Evolutionary conservation across 2,888 invertebrate species (phyloP).

Genomic region (Magallana nippona): DNA sequence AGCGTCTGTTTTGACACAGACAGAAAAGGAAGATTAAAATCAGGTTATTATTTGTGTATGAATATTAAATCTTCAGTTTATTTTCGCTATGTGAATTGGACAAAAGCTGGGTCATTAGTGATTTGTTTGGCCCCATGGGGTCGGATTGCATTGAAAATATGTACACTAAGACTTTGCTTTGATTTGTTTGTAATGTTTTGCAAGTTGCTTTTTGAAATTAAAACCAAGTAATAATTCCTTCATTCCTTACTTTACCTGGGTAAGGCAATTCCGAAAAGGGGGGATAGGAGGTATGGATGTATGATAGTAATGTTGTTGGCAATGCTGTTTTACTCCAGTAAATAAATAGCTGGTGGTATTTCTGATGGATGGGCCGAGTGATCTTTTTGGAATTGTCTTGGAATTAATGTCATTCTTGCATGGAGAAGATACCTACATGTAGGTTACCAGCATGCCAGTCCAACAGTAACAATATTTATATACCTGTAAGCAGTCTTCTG

Average conservation of each 20-base stretch:
- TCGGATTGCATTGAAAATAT: conserved; percentile 2
- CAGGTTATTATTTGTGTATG: conserved; percentile 29
- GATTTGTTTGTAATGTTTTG: not conserved
- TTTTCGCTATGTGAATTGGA: not conserved
- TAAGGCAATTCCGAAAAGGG: too few relatives aligned
- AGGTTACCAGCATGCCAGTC: not conserved
- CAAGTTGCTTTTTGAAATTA: not conserved
- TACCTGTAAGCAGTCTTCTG: not conserved
- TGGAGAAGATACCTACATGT: too few relatives aligned
- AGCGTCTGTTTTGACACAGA: conserved; percentile 10
- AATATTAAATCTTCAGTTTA: conserved; percentile 27
- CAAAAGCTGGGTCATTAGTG: conserved; percentile 25
- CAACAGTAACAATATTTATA: not conserved
- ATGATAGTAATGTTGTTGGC: not conserved
- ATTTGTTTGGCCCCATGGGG: conserved; percentile 10
- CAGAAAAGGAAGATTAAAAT: conserved; percentile 18
- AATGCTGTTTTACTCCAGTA: not conserved
- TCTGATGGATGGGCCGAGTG: not conserved
- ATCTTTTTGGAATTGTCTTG: not conserved
- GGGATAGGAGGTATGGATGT: too few relatives aligned
- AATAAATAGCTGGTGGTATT: not conserved
- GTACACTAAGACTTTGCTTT: conserved; percentile 6
- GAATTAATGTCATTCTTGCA: too few relatives aligned
- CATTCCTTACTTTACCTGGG: not conserved
- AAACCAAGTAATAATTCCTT: not conserved